Base-by-base conservation (phyloP, 2,113 vertebrate genomes). In the Prochilodus magdalenae region DNA sequence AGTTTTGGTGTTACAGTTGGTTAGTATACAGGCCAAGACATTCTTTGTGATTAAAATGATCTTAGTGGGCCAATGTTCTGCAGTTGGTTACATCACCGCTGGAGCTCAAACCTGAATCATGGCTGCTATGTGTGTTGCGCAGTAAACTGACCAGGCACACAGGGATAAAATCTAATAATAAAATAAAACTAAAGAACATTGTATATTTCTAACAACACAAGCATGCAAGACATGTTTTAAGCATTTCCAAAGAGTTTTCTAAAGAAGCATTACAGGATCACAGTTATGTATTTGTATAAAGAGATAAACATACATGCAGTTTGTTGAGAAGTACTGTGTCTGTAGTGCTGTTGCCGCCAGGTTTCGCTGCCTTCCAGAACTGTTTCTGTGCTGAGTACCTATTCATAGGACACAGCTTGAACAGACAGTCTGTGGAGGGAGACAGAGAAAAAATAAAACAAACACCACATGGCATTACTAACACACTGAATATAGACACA, bases 331-430 rank as follows among this genome's bases (percentile, higher is more conserved):
- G 94, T 44, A 99, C 94, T 0, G 97, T 95, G 70, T 99, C 98
- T 0, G 98, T 99, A 0, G 97, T 98, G 91, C 92, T 98, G 93
- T 97, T 98, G 26, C 96, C 96, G 27, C 97, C 98, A 0, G 98
- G 98, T 86, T 99, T 99, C 0, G 98, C 98, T 0, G 98, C 98
- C 81, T 99, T 99, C 98, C 97, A 99, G 91, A 99, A 99, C 92
- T 99, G 98, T 89, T 99, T 99, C 86, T 99, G 98, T 67, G 98
- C 98, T 0, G 98, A 99, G 89, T 99, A 99, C 87, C 98, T 95
- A 92, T 98, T 99, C 98, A 99, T 99, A 36, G 98, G 98, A 89
- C 98, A 99, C 27, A 99, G 93, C 81, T 96, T 98, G 92, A 99
- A 99, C 82, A 98, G 96, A 94, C 98, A 99, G 87, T 99, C 98